Evolutionary conservation across 2,113 vertebrate genomes (phyloP).

Genomic region (Lampris incognitus): DNA sequence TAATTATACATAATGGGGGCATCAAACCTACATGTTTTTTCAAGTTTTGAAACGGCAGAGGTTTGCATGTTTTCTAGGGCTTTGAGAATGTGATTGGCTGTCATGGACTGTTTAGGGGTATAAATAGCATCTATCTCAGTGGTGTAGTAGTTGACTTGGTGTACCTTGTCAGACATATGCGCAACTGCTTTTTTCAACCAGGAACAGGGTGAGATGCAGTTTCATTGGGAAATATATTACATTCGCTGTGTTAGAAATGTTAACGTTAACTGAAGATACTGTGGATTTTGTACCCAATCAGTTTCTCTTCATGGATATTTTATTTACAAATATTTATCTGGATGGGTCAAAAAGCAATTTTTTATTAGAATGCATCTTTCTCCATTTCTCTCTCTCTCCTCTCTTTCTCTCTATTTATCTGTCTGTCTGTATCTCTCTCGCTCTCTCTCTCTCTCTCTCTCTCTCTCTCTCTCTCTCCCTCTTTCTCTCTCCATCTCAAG

Average conservation of each 20-base stretch:
- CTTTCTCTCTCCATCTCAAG: neutral
- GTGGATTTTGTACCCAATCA: neutral
- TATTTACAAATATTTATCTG: no score
- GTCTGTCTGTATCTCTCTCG: neutral
- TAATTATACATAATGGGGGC: slow-evolving; percentile 78
- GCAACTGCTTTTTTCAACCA: slow-evolving; percentile 14
- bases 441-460: neutral
- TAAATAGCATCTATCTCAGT: slow-evolving; percentile 63
- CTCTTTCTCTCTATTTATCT: neutral
- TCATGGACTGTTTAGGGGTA: slow-evolving; percentile 44
- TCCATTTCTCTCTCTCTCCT: neutral
- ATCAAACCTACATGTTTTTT: slow-evolving; percentile 61
- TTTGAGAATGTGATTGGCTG: slow-evolving; percentile 72
- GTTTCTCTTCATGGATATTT: no score
- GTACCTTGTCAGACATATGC: slow-evolving; percentile 16
- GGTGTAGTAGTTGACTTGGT: slow-evolving; percentile 39
- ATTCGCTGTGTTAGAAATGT: neutral
- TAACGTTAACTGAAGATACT: neutral
- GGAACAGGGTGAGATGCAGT: slow-evolving; percentile 54
- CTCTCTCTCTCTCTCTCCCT: neutral
- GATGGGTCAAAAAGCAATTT: no score
- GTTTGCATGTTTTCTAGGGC: slow-evolving; percentile 40
- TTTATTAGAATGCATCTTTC: no score
- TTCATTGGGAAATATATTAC: neutral
- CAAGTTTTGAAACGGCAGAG: slow-evolving; percentile 61